Conservation (phyloP, 2,888 invertebrate species). For the Folsomia candida region DNA sequence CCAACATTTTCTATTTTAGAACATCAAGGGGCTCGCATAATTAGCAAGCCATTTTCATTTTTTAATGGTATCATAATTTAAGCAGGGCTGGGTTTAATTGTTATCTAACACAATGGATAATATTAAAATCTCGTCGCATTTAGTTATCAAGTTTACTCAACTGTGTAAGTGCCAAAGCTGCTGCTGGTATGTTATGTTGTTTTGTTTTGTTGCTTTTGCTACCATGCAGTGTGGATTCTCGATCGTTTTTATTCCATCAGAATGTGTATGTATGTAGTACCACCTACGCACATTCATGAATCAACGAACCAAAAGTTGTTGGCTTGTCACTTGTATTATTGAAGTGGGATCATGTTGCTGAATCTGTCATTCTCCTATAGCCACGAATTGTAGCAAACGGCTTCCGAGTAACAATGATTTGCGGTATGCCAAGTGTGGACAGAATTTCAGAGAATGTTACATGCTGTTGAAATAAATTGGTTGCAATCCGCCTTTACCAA, state of each 20-base stretch:
- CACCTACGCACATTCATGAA: not conserved
- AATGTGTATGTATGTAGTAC: too few species aligned
- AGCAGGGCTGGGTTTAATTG: not conserved
- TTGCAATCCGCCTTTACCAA: not conserved
- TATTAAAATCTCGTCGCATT: slow-evolving; percentile 4
- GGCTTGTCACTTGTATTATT: not conserved
- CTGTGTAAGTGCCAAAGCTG: not conserved
- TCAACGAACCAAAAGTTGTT: not conserved
- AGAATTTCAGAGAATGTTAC: too few species aligned
- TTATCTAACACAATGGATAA: not conserved
- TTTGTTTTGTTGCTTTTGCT: too few species aligned
- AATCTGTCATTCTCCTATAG: not conserved
- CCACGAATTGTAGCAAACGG: too few species aligned
- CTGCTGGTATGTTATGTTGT: too few species aligned
- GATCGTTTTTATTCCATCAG: not conserved
- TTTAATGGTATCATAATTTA: not conserved
- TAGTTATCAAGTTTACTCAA: slow-evolving; percentile 11
- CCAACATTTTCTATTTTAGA: too few species aligned
- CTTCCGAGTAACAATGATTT: not conserved
- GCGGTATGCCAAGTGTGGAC: not conserved
- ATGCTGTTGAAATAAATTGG: not conserved
- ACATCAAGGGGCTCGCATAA: not conserved
- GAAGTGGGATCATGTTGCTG: not conserved
- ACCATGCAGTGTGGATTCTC: not conserved
- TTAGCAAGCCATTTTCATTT: not conserved